phyloP scores from a whole-genome alignment of 2,113 vertebrate species.

The Ictalurus punctatus region DNA sequence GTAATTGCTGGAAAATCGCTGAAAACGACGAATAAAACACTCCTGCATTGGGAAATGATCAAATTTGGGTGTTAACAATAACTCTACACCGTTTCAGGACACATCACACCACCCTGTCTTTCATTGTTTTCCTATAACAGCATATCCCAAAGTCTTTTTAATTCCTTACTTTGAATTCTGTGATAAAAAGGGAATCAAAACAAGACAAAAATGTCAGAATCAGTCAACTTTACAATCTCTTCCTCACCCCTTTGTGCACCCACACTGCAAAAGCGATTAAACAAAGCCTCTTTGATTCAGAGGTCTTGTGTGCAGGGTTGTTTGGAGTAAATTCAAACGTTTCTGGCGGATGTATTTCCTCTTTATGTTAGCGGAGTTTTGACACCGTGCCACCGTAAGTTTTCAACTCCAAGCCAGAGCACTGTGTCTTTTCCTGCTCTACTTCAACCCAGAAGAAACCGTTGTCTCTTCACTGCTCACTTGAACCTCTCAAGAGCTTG shows the following conservation, averaged over 20 bases:
- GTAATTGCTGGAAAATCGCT: neutral
- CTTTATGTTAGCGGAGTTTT: neutral
- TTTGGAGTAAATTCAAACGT: neutral
- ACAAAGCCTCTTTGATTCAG: neutral
- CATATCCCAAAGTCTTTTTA: neutral
- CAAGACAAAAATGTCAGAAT: neutral
- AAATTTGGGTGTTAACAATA: neutral
- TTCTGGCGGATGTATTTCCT: neutral
- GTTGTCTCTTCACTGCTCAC: neutral
- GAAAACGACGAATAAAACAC: neutral
- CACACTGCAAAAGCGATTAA: neutral
- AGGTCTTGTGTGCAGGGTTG: neutral
- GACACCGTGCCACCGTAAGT: neutral
- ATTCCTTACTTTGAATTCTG: neutral
- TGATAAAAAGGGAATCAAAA: neutral
- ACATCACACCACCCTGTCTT: neutral
- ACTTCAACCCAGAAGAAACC: neutral
- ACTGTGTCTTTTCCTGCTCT: neutral
- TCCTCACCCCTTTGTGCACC: neutral
- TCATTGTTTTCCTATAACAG: neutral
- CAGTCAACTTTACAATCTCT: neutral
- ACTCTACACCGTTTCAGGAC: neutral
- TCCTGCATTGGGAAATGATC: neutral
- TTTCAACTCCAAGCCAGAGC: neutral
- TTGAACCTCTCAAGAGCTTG: neutral